Evolutionary conservation across 2,113 vertebrate species (phyloP).

Genomic region (Sisor rabdophorus): DNA sequence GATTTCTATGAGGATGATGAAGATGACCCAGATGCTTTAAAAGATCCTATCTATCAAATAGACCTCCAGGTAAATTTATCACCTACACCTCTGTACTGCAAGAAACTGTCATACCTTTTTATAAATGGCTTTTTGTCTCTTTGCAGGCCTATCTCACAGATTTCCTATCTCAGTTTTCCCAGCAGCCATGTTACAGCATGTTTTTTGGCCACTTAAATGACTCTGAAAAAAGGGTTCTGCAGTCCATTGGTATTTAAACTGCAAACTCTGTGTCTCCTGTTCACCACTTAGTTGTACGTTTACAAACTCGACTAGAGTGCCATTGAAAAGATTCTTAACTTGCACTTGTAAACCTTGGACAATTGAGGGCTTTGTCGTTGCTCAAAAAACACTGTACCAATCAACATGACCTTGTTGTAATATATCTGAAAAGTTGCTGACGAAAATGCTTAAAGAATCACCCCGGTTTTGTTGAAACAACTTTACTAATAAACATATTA

Average conservation of each 20-base stretch:
- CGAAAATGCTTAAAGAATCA: conserved; percentile 11
- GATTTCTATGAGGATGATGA: conserved; percentile 98
- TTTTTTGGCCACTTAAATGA: conserved; percentile 95
- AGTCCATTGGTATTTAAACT: conserved; percentile 86
- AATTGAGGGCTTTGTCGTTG: conserved; percentile 9
- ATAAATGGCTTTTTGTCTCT: not conserved
- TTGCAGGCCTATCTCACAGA: conserved; percentile 92
- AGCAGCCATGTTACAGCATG: conserved; percentile 93
- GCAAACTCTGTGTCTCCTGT: conserved; percentile 38
- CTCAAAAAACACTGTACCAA: not conserved
- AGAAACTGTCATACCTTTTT: no score
- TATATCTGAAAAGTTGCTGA: conserved; percentile 1
- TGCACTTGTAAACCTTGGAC: conserved; percentile 1
- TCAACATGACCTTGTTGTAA: conserved; percentile 11
- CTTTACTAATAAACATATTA: not conserved
- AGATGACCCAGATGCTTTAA: conserved; percentile 93
- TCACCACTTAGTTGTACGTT: conserved; percentile 37
- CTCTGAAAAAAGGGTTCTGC: conserved; percentile 84
- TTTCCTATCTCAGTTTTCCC: conserved; percentile 94
- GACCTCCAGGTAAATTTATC: conserved; percentile 80
- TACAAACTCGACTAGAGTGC: conserved; percentile 18
- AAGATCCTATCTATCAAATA: conserved; percentile 95
- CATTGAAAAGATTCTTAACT: conserved; percentile 19
- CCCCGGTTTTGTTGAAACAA: not conserved
- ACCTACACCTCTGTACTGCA: not conserved